Base-by-base conservation (phyloP, 2,888 invertebrate genomes). In the Andrena bucephala region DNA sequence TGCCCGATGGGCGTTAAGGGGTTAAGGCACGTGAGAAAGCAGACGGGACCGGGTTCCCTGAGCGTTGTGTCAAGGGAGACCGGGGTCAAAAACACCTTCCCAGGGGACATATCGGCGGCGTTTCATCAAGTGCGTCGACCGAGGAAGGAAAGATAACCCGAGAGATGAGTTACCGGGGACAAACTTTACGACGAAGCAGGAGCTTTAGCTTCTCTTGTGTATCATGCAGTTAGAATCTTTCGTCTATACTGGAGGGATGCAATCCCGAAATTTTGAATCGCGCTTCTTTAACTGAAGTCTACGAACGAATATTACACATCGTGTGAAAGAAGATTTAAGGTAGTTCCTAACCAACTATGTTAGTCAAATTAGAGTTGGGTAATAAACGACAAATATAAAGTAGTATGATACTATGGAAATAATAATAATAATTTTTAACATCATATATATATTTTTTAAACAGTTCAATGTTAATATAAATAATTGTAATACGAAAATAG, bases 1-100 rank as follows among this genome's bases (percentile, higher is more conserved):
- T 70, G 86, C 77, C 67, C 86, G 84, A 85, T 77, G 72, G 79
- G 77, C 77, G 83, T 89, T 82, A 86, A 84, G 85, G 89, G 79
- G 87, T 88, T 89, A 87, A 87, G 79, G 81, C 73, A 71, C 83
- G 83, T 73, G 81, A 89, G 75, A 81, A 77, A 60, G 31, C 67
- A 59, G 85, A 81, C 77, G 67, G 57, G 57, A 48, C 66, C 29
- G 36, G 16, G 7, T 31, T 48, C 33, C 50, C 33, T 33, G 54
- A 24, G 36, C 36, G 27, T 57, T 36, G 57, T 16, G 29, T 59
- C n/a, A 36, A 20, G 20, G 4, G 10, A 27, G 57, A 57, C 57
- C 42, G 13, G 10, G 27, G 10, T 62, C 50, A 0, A 42, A 54
- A 31, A 13, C 54, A 67, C 36, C 65, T 33, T 70, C n/a, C 10